Conservation (phyloP, 2,888 invertebrate species). For the Hyles lineata region DNA sequence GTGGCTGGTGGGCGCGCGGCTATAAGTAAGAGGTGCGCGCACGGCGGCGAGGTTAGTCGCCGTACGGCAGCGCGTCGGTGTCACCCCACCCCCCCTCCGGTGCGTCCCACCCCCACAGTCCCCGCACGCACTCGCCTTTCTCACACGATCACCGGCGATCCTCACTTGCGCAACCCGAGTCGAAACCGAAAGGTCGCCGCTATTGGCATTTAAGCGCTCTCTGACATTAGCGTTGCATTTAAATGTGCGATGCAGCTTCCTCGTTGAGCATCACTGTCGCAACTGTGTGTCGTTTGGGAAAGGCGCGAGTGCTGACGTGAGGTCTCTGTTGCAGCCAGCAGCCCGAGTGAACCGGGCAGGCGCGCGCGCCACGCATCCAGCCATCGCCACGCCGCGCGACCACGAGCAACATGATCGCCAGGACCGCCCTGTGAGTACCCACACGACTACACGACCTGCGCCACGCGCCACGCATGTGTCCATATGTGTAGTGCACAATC, state of each 20-base stretch:
- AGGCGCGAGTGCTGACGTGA: conserved; percentile 80
- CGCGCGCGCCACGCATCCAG: conserved; percentile 50
- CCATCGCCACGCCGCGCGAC: conserved; percentile 42
- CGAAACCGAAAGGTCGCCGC: conserved; percentile 80
- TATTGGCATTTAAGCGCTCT: conserved; percentile 84
- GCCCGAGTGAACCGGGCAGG: conserved; percentile 69
- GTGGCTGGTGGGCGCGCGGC: conserved; percentile 69
- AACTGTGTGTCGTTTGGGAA: conserved; percentile 79
- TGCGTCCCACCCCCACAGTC: conserved; percentile 65
- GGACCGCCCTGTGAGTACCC: conserved; percentile 77
- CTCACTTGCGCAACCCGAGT: conserved; percentile 80
- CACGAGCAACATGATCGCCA: conserved; percentile 66
- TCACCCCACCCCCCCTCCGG: conserved; percentile 64
- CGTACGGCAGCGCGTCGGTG: conserved; percentile 79
- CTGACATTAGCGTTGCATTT: conserved; percentile 84
- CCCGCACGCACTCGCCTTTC: conserved; percentile 75
- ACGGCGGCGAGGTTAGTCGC: conserved; percentile 83
- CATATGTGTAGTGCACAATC: conserved; percentile 42
- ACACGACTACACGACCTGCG: background rate
- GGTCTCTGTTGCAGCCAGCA: conserved; percentile 79
- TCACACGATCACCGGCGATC: conserved; percentile 78
- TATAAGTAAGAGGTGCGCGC: conserved; percentile 81
- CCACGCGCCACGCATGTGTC: conserved; percentile 26
- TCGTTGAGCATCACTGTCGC: conserved; percentile 81
- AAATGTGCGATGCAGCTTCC: conserved; percentile 82